These are phyloP conservation scores for Malurus leucopterus DNA, from an alignment of 2,797 vertebrate genomes.

Conservation along the genomic window DNA sequence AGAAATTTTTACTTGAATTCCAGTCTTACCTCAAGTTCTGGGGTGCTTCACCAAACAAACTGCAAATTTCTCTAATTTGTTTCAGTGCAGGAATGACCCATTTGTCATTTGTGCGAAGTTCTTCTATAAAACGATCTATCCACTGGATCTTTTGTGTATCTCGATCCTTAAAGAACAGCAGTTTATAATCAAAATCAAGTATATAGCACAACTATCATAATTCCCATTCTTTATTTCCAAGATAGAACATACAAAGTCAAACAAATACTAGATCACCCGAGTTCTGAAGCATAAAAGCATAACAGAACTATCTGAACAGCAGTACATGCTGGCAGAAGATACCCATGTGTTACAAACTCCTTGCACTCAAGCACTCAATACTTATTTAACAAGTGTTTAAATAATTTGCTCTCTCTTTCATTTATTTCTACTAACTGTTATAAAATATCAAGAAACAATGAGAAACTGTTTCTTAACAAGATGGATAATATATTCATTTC, in stretches of 20 bases:
- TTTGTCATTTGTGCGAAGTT: constrained; percentile 98
- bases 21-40: constrained; percentile 92
- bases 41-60: constrained; percentile 98
- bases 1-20: background rate
- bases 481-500: background rate
- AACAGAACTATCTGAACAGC: background rate
- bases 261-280: background rate
- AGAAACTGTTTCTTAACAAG: background rate
- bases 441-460: background rate
- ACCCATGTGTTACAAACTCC: background rate
- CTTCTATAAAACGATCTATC: constrained; percentile 99
- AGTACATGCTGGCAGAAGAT: background rate
- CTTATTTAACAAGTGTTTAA: background rate
- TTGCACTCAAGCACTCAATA: background rate
- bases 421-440: background rate
- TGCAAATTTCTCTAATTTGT: constrained; percentile 99
- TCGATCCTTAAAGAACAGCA: constrained; percentile 82
- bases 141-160: constrained; percentile 99
- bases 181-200: constrained; percentile 30
- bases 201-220: background rate
- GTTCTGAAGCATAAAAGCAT: background rate
- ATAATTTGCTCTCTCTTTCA: background rate
- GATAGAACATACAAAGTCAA: background rate
- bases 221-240: background rate
- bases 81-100: constrained; percentile 99